These are phyloP conservation scores for Gonocerus acuteangulatus DNA, from an alignment of 2,888 invertebrate genomes.

Conservation along the genomic window DNA sequence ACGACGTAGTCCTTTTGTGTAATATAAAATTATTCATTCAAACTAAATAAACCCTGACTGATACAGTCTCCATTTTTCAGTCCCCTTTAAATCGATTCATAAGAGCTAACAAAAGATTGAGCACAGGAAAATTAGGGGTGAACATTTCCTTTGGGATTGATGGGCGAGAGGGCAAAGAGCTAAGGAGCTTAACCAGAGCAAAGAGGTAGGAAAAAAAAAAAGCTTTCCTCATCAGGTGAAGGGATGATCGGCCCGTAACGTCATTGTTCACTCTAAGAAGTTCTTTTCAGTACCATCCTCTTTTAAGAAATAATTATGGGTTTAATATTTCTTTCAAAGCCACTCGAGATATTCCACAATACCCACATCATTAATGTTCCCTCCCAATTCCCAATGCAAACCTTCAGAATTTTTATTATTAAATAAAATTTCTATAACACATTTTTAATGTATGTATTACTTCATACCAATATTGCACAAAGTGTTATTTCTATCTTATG, in stretches of 20 bases:
- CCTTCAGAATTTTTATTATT: too few species aligned
- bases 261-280: slow-evolving; percentile 4
- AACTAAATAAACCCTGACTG: too few species aligned
- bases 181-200: slow-evolving; percentile 8
- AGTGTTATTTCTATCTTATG: too few species aligned
- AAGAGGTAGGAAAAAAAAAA: not conserved
- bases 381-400: too few species aligned
- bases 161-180: not conserved
- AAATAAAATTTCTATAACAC: too few species aligned
- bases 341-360: not conserved
- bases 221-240: not conserved
- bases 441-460: too few species aligned
- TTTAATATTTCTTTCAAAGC: slow-evolving; percentile 20
- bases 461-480: too few species aligned
- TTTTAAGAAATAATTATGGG: slow-evolving; percentile 13
- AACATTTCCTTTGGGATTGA: slow-evolving; percentile 8
- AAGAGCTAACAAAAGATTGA: not conserved
- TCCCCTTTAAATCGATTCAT: slow-evolving; percentile 9
- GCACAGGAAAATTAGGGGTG: slow-evolving; percentile 18
- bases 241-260: not conserved
- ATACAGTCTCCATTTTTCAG: too few species aligned
- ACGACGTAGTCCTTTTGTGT: too few species aligned
- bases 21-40: too few species aligned
- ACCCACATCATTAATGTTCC: slow-evolving; percentile 2
- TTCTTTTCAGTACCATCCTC: not conserved